Base-by-base conservation (phyloP, 2,797 vertebrate genomes). In the Heteromormyrus szaboi region DNA sequence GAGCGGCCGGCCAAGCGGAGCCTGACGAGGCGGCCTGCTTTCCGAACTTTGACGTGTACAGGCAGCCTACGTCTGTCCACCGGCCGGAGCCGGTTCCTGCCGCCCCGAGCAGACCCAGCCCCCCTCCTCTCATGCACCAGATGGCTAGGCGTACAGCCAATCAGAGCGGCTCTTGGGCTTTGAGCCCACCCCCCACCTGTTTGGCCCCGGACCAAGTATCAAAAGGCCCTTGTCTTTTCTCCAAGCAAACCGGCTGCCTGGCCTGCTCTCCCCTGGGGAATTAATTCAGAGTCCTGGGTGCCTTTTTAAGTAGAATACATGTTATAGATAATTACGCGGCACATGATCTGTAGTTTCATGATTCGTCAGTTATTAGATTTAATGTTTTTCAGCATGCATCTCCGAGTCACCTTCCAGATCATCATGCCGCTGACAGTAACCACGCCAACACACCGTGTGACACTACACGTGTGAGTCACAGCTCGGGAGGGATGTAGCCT, bases 151-250 rank as follows among this genome's bases (percentile, higher is more conserved):
- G 14, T n/a, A 14, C 37, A 48, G 79, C 87, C 72, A 88, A 83
- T 88, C 68, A 56, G 72, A 88, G 48, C 19, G 33, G 17, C 87
- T 54, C 87, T 79, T 65, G 22, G 62, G 25, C 65, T 72, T 50
- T 6, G 37, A 17, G 87, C 17, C 87, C 87, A 88, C 72, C 53
- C 87, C 87, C 87, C 79, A 84, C 79, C 72, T 76, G 72, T 44
- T 76, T 76, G 72, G 72, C 72, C 29, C 72, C 2, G 33, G 33
- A 44, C 72, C 72, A 76, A 76, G 72, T 76, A 76, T 76, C 72
- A 76, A 76, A 84, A 84, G 79, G 79, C 44, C 79, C 79, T 84
- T 84, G 79, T 50, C 44, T 50, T 84, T 84, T 50, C 46, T 84
- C 79, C 79, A 50, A 22, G 33, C 46, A 8, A 46, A 22, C 41